Evolutionary conservation across 37 sponge, comb jelly and placozoan genomes (phyloP), one percentile per base, ranked within the genome.

Genomic region (Lycopodina hypogea): DNA sequence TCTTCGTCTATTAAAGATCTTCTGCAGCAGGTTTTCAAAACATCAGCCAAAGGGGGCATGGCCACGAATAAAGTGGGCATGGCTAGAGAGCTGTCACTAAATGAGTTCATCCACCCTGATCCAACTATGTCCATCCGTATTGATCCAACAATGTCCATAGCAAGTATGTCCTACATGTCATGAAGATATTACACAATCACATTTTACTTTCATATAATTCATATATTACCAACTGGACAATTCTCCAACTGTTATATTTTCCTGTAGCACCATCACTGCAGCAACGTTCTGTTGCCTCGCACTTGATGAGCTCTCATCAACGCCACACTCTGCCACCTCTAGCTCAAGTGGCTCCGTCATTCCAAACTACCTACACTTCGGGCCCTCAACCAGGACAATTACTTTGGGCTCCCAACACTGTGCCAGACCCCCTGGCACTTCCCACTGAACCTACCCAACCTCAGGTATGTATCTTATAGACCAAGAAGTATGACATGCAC

Each of bases 361-460:
- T 52, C 18, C 60, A 32, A 40, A n/a, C 61, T 35, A 37, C 61
- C 22, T 52, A 56, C 48, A 41, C 56, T 14, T 2, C 57, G 35
- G 28, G 7, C 69, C 69, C 69, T 19, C 71, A 61, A 36, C 76
- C 76, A 40, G 60, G 60, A 26, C 76, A 75, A 32, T 37, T 75
- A 33, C 24, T 59, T 39, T 75, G 60, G 76, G 40, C 58, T 28
- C 76, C 76, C 22, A 38, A n/a, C n/a, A n/a, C 76, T 33, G 76
- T 17, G 23, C 71, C 71, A 70, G 48, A 70, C 48, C 26, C 48
- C 42, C 12, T 70, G 48, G 26, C 71, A 2, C 71, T 48, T 41
- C 45, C 35, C 66, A 65, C 66, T 58, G 59, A 3, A 14, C 3
- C 59, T 6, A 58, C 23, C 32, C 66, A 34, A 2, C 4, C 48